These are phyloP conservation scores for Eilema griseolum DNA, from an alignment of 2,888 invertebrate species.

Conservation along the genomic window DNA sequence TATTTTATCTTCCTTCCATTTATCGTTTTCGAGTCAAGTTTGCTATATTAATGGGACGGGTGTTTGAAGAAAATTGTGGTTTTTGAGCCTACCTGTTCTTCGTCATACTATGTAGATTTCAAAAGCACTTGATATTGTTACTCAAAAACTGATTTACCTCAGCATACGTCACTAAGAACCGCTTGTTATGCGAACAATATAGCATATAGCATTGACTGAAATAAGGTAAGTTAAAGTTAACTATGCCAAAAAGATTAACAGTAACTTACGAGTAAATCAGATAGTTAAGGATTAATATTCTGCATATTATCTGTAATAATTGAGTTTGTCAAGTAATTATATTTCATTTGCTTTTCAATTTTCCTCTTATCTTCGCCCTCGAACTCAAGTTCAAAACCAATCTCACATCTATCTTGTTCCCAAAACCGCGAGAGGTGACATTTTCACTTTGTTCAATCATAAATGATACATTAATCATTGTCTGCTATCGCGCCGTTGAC, in stretches of 20 bases:
- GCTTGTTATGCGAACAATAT: too few species aligned
- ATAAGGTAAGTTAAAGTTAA: too few species aligned
- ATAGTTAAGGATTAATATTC: too few species aligned
- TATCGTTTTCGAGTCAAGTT: conserved; percentile 61
- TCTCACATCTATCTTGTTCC: conserved; percentile 27
- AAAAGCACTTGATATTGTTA: neutral
- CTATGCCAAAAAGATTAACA: too few species aligned
- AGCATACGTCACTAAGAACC: neutral
- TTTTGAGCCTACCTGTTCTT: conserved; percentile 22
- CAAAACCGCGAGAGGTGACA: conserved; percentile 45
- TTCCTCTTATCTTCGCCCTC: neutral
- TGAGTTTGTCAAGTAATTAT: neutral
- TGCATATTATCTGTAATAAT: neutral
- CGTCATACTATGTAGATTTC: conserved; percentile 1
- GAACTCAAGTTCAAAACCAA: conserved; percentile 15
- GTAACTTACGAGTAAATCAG: too few species aligned
- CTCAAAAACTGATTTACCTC: neutral
- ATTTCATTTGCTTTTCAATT: conserved; percentile 3
- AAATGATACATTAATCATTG: conserved; percentile 66
- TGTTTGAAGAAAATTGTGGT: conserved; percentile 40
- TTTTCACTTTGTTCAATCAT: conserved; percentile 59
- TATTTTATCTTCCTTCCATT: conserved; percentile 65
- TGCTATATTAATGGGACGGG: conserved; percentile 53
- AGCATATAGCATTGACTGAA: too few species aligned
- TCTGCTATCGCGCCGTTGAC: conserved; percentile 50